phyloP scores from a whole-genome alignment of 2,888 invertebrate species.

The Metalampra italica region DNA sequence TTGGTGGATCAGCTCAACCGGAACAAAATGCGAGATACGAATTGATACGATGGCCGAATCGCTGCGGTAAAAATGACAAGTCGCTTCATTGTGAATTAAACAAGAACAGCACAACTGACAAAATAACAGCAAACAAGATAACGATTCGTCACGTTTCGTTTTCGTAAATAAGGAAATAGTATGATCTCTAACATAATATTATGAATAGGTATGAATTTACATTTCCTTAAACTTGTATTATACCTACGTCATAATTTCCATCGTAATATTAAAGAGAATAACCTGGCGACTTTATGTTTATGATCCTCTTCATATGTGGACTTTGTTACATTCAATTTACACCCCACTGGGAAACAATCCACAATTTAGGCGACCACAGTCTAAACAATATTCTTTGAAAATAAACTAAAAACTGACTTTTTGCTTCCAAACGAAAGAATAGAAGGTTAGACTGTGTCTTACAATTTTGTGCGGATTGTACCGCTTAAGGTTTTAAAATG shows the following conservation, averaged over 20 bases:
- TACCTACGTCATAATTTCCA: constrained; percentile 14
- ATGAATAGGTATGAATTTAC: constrained; percentile 3
- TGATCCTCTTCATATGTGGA: constrained; percentile 25
- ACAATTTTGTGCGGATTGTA: constrained; percentile 27
- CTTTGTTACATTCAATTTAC: constrained; percentile 36
- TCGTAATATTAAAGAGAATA: constrained; percentile 19
- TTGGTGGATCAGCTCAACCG: too few relatives aligned
- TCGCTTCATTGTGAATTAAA: too few relatives aligned
- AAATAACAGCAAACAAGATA: too few relatives aligned
- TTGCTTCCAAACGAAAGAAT: background rate
- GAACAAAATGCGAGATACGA: too few relatives aligned
- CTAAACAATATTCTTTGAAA: background rate
- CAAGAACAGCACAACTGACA: too few relatives aligned
- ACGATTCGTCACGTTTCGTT: too few relatives aligned
- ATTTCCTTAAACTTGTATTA: background rate
- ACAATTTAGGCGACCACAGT: constrained; percentile 22
- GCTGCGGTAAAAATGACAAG: too few relatives aligned
- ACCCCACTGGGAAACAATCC: constrained; percentile 19
- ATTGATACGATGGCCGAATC: too few relatives aligned
- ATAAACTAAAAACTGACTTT: background rate
- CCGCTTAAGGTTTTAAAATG: constrained; percentile 32
- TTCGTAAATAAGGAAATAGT: too few relatives aligned
- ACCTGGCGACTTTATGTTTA: constrained; percentile 27
- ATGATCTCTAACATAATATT: too few relatives aligned
- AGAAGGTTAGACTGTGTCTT: constrained; percentile 17